phyloP scores from a whole-genome alignment of 2,888 invertebrate genomes.

The Amiota communis region DNA sequence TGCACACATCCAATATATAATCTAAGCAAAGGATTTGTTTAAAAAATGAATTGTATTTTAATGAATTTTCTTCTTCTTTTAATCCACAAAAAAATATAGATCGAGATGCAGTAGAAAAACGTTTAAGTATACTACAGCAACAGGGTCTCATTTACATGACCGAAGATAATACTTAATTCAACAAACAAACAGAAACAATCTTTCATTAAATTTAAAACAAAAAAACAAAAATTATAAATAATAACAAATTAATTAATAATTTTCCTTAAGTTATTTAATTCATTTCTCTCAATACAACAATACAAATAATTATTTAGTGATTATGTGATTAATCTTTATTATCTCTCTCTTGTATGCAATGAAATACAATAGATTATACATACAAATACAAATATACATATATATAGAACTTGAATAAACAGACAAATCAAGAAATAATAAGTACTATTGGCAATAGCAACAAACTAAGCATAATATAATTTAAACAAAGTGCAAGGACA shows the following conservation, averaged over 20 bases:
- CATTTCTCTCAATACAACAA: background rate
- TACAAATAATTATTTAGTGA: conserved; percentile 8
- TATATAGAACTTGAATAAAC: background rate
- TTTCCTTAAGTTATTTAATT: conserved; percentile 63
- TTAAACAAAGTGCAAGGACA: conserved; percentile 23
- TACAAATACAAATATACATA: too few species aligned
- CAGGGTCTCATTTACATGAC: conserved; percentile 82
- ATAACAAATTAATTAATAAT: conserved; percentile 48
- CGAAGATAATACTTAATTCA: conserved; percentile 72
- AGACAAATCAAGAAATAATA: background rate
- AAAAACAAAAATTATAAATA: conserved; percentile 18
- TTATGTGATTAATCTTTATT: conserved; percentile 21
- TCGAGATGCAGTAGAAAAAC: conserved; percentile 96
- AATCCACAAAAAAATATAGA: conserved; percentile 79
- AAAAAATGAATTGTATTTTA: background rate
- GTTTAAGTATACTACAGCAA: conserved; percentile 87
- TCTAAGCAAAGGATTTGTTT: too few species aligned
- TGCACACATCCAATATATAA: too few species aligned
- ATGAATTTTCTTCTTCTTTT: background rate
- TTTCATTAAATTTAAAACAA: background rate
- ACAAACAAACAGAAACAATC: conserved; percentile 1
- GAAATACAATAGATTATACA: background rate
- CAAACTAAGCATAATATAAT: background rate
- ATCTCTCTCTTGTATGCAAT: conserved; percentile 10
- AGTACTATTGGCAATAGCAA: conserved; percentile 11